Base-by-base conservation (phyloP, 2,888 invertebrate genomes). In the Drosophila melanosoma region DNA sequence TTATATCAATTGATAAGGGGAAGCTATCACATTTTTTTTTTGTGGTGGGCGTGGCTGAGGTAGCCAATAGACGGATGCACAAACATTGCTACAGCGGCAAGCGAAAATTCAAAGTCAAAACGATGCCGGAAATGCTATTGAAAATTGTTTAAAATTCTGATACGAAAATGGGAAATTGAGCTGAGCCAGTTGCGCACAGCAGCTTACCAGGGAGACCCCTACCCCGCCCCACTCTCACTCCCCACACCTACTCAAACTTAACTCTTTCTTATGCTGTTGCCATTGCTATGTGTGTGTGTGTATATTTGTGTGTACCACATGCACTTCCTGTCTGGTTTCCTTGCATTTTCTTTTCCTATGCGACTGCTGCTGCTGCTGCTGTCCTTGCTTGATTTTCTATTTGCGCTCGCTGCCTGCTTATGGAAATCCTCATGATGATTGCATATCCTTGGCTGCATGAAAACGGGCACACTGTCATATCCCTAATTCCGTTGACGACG, bases 371-470 rank as follows among this genome's bases (percentile, higher is more conserved):
- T 29, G 33, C 23, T 26, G 26, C 48, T 49, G 26, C 52, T 52
- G 52, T 58, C 62, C 67, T 76, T 61, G 74, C 76, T 77, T 74
- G 77, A 69, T 81, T 85, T 88, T 87, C 89, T 81, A 83, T 87
- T 88, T 88, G 87, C 72, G 80, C 63, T 59, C 36, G 71, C 38
- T 74, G 78, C 66, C 83, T 86, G 86, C 88, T 87, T 89, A 88
- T 88, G 88, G 88, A 88, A 88, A 88, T 88, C 88, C 87, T 87
- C 87, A 89, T 88, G 89, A 87, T 88, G 88, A 88, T 88, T 88
- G 88, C 88, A 88, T 88, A 88, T 88, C 88, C 88, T 88, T 79
- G 78, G 86, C 81, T 78, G 84, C 78, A 74, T 74, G 80, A 70
- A 76, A 84, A 76, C 72, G 84, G 80, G 79, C 82, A 82, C 82